Percentiles rank a stretch among this genome's conserved stretches.
These are phyloP conservation scores for Tetheella fluctuosa DNA, from an alignment of 2,888 invertebrate species.

Conservation along the genomic window DNA sequence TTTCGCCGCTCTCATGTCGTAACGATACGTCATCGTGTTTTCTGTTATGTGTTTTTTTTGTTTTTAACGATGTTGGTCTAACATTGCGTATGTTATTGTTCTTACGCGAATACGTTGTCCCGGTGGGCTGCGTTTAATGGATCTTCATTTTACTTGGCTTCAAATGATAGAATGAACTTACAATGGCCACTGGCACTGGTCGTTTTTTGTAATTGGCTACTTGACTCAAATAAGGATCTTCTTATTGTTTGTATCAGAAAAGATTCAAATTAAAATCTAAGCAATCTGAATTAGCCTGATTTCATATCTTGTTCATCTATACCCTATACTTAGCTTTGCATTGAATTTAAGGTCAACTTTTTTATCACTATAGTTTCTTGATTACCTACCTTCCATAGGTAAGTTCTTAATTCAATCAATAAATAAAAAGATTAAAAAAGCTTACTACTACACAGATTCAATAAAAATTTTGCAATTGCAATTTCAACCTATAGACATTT, in stretches of 20 bases:
- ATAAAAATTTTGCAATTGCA: too few relatives aligned
- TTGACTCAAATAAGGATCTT: too few relatives aligned
- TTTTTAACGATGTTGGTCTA: slow-evolving; percentile 28
- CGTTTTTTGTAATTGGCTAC: too few relatives aligned
- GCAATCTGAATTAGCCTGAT: not conserved
- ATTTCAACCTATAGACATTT: too few relatives aligned
- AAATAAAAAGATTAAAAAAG: too few relatives aligned
- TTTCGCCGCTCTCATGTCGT: slow-evolving; percentile 46
- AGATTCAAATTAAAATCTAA: too few relatives aligned
- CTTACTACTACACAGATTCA: too few relatives aligned
- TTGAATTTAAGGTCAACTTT: not conserved
- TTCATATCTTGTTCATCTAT: not conserved
- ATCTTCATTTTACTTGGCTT: not conserved
- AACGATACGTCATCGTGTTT: slow-evolving; percentile 34
- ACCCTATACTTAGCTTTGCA: not conserved
- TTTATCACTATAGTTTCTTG: too few relatives aligned
- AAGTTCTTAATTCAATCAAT: too few relatives aligned
- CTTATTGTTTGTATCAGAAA: too few relatives aligned
- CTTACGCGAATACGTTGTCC: slow-evolving; percentile 18
- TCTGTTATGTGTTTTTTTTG: slow-evolving; percentile 32
- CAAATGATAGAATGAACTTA: not conserved
- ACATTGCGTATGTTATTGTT: slow-evolving; percentile 24
- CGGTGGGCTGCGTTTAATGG: slow-evolving; percentile 9
- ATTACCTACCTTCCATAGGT: too few relatives aligned
- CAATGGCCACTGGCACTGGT: too few relatives aligned